Conservation (phyloP, 2,888 invertebrate species). For the Gnatocerus cornutus region DNA sequence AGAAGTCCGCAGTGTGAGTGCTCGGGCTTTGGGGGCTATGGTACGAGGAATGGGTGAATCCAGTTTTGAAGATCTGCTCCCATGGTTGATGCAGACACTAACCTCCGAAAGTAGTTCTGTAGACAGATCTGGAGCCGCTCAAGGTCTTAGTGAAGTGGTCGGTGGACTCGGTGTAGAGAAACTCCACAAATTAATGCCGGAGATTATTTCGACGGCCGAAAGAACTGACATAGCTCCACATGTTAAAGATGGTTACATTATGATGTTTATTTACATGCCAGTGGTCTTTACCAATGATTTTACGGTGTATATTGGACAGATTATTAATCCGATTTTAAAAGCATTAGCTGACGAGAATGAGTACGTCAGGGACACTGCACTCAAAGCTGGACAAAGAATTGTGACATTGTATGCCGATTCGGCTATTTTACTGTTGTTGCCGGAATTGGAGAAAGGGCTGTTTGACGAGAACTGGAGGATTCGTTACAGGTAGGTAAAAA, state of each 20-base stretch:
- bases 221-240: conserved; percentile 95
- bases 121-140: conserved; percentile 94
- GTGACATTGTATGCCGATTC: conserved; percentile 97
- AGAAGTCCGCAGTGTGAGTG: conserved; percentile 96
- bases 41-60: conserved; percentile 97
- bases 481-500: conserved; percentile 74
- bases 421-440: conserved; percentile 92
- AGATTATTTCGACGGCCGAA: conserved; percentile 95
- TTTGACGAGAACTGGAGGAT: conserved; percentile 99
- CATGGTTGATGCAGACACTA: conserved; percentile 98
- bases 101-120: conserved; percentile 97
- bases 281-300: conserved; percentile 97
- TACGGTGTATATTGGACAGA: conserved; percentile 90
- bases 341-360: conserved; percentile 99
- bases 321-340: conserved; percentile 97
- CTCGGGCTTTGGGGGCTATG: conserved; percentile 97
- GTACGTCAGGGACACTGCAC: conserved; percentile 97
- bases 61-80: conserved; percentile 95
- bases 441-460: conserved; percentile 93
- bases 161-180: conserved; percentile 96
- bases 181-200: conserved; percentile 97
- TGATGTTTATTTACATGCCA: conserved; percentile 99
- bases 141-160: conserved; percentile 94
- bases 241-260: conserved; percentile 99
- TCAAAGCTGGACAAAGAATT: conserved; percentile 97